Conservation (phyloP, 1,140 invertebrate genomes). For the Bicyclus anynana region DNA sequence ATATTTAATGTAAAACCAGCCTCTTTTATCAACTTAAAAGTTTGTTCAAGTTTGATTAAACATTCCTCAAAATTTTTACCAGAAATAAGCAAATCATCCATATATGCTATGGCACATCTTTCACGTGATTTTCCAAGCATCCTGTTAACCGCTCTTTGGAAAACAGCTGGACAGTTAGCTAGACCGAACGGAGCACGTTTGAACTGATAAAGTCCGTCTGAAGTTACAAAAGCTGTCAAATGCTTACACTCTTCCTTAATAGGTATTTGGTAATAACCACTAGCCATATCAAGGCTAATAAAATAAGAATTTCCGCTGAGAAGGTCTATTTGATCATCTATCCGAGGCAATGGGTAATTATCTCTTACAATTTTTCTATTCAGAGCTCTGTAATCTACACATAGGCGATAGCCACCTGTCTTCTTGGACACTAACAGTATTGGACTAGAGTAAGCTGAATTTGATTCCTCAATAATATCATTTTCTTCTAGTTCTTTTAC, state of each 20-base stretch:
- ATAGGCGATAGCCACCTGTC: slow-evolving; percentile 12
- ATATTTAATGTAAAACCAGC: slow-evolving; percentile 12
- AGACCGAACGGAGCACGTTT: slow-evolving; percentile 9
- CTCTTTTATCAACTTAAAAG: slow-evolving; percentile 4
- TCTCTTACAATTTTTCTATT: slow-evolving; percentile 16
- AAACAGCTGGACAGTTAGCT: slow-evolving; percentile 9
- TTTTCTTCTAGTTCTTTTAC: neutral
- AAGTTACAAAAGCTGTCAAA: slow-evolving; percentile 11
- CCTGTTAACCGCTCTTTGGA: slow-evolving; percentile 6
- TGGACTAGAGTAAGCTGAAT: slow-evolving; percentile 9
- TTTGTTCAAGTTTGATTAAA: slow-evolving; percentile 9
- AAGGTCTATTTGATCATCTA: slow-evolving; percentile 16
- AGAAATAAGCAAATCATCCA: slow-evolving; percentile 8
- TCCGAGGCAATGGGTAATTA: slow-evolving; percentile 6
- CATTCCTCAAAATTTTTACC: slow-evolving; percentile 12
- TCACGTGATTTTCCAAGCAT: slow-evolving; percentile 2
- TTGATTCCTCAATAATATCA: slow-evolving; percentile 11
- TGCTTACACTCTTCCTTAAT: slow-evolving; percentile 9
- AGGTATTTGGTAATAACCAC: slow-evolving; percentile 14
- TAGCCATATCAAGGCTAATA: slow-evolving; percentile 7
- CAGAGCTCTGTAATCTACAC: slow-evolving; percentile 14
- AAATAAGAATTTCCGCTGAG: slow-evolving; percentile 8
- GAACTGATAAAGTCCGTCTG: slow-evolving; percentile 13
- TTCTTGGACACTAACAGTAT: slow-evolving; percentile 13
- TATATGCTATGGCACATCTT: slow-evolving; percentile 3